Percentiles rank a stretch among this genome's conserved stretches.
Conservation (phyloP, 2,888 invertebrate species). For the Ametastegia equiseti region DNA sequence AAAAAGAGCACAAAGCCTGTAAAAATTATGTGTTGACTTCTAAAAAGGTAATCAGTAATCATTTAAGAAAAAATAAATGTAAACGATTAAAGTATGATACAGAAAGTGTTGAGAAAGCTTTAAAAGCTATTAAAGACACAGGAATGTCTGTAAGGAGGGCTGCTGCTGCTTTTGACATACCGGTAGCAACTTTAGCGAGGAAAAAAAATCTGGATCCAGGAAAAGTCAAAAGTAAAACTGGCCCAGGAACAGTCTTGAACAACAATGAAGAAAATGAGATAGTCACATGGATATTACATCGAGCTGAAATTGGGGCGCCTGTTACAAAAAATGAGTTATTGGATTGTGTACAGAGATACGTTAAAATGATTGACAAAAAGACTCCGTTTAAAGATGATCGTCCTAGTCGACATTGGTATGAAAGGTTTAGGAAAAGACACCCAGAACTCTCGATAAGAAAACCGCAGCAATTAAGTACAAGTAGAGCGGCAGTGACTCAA, state of each 20-base stretch:
- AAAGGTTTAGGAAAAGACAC: too few species aligned
- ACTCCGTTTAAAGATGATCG: too few species aligned
- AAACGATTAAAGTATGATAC: background rate
- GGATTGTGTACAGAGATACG: slow-evolving; percentile 39
- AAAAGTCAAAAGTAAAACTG: slow-evolving; percentile 26
- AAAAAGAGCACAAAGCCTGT: too few species aligned
- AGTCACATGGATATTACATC: slow-evolving; percentile 32
- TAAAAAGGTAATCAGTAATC: too few species aligned
- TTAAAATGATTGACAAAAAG: background rate
- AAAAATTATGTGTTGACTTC: too few species aligned
- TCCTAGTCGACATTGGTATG: too few species aligned
- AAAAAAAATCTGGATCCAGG: slow-evolving; percentile 27
- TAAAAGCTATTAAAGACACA: slow-evolving; percentile 39
- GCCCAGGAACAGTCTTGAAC: slow-evolving; percentile 41
- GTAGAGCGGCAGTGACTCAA: too few species aligned
- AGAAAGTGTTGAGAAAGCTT: slow-evolving; percentile 30
- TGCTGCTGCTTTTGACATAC: slow-evolving; percentile 40
- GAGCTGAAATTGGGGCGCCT: slow-evolving; percentile 37
- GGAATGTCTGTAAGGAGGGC: slow-evolving; percentile 35
- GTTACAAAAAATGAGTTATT: slow-evolving; percentile 41
- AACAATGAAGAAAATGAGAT: slow-evolving; percentile 41
- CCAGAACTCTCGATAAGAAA: too few species aligned
- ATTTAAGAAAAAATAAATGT: too few species aligned
- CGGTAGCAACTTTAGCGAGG: slow-evolving; percentile 36
- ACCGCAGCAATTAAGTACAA: too few species aligned